Evolutionary conservation across 2,113 vertebrate genomes (phyloP).

Genomic region (Piliocolobus tephrosceles): DNA sequence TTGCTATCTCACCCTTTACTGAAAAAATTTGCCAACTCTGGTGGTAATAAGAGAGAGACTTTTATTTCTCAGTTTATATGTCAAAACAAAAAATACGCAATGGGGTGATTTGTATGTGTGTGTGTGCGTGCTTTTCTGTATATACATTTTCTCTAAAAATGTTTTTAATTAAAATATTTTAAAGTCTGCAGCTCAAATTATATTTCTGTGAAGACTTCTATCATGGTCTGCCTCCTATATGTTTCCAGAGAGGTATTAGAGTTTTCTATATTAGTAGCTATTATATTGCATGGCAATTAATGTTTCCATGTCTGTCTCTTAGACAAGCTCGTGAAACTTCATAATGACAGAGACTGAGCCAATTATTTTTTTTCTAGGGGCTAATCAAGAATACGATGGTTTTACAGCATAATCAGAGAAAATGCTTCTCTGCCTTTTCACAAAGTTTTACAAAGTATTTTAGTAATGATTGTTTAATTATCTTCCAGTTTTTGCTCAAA

Average conservation of each 20-base stretch:
- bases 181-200: background rate
- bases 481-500: background rate
- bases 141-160: conserved; percentile 23
- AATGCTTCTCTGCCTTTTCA: background rate
- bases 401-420: background rate
- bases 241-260: background rate
- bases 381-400: background rate
- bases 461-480: background rate
- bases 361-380: background rate
- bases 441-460: background rate
- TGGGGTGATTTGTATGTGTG: too few species aligned
- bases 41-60: background rate
- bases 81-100: background rate
- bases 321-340: background rate
- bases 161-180: background rate
- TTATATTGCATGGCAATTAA: background rate
- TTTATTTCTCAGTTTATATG: background rate
- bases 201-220: background rate
- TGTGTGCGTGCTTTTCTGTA: background rate
- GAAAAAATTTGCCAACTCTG: background rate
- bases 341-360: background rate
- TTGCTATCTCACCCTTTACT: background rate
- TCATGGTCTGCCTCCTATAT: background rate
- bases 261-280: background rate
- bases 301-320: background rate